Evolutionary conservation across 2,888 invertebrate species (phyloP), one percentile per base, ranked within the genome.

Genomic region (Philonicus albiceps): DNA sequence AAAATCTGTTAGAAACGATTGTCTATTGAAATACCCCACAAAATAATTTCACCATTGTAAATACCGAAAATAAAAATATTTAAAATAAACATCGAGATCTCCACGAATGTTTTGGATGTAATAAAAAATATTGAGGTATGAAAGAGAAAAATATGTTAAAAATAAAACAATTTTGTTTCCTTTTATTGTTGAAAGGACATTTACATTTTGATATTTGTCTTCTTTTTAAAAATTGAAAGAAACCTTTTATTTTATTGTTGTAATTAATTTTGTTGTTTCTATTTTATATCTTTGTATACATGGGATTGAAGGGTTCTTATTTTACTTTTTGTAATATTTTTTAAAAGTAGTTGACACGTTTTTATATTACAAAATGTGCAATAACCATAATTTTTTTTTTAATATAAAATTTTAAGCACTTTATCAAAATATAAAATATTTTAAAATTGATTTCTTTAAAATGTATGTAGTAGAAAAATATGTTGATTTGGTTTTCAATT

Each of bases 21-120:
- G 5, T 53, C 5, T 19, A 53, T 19, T 64, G 64, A 22, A 86
- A 86, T 86, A 87, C 87, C 86, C 64, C 1, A 13, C 11, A 86
- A 30, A 73, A 22, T 84, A 8, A 37, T 40, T 84, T 73, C 0
- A 43, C 72, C 53, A 81, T 74, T 87, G 86, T 86, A 86, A 86
- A 87, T 87, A 87, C 53, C 43, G 19, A 85, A 73, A 6, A 22
- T 16, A 74, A n/a, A n/a, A n/a, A n/a, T n/a, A n/a, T n/a, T n/a
- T n/a, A n/a, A n/a, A n/a, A n/a, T n/a, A n/a, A n/a, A n/a, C n/a
- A n/a, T n/a, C 30, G 31, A 16, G 7, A 74, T 19, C 11, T 64
- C 27, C 64, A 74, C 74, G 13, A 74, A 74, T 34, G 30, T 74
- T 27, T 74, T 74, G 74, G n/a, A 74, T 0, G 13, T 30, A 34